Percentiles rank a stretch among this genome's conserved stretches.
Evolutionary conservation across 2,113 vertebrate genomes (phyloP).

Genomic region (Hydropotes inermis): DNA sequence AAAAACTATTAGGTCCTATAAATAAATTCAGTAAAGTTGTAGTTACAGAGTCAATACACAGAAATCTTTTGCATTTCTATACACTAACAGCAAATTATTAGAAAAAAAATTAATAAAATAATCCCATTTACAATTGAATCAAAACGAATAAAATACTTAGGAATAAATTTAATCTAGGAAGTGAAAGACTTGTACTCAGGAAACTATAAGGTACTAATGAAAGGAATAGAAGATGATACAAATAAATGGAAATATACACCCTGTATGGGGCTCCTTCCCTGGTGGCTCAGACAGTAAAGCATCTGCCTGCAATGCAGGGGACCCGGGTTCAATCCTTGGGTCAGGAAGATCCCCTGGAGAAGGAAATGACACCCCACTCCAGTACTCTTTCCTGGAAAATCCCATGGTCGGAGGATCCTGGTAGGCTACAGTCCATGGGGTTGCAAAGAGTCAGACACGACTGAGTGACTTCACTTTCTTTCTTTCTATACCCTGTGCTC

Average conservation of each 20-base stretch:
- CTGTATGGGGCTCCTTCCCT: neutral
- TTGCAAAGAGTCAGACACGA: neutral
- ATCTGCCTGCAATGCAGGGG: neutral
- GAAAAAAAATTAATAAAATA: neutral
- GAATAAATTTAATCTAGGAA: neutral
- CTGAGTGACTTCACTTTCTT: neutral
- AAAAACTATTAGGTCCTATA: neutral
- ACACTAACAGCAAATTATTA: neutral
- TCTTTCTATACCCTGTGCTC: neutral
- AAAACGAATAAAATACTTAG: neutral
- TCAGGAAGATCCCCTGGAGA: neutral
- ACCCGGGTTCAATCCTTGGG: rapidly evolving
- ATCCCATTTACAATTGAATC: neutral
- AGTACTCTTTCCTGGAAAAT: neutral
- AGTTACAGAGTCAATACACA: neutral
- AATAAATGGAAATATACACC: neutral
- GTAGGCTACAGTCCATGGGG: neutral
- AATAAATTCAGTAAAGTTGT: neutral
- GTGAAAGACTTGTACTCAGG: neutral
- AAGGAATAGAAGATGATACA: neutral
- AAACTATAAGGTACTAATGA: neutral
- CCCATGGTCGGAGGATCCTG: neutral
- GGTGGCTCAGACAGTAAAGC: neutral
- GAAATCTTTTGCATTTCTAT: neutral
- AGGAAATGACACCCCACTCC: neutral